phyloP scores from a whole-genome alignment of 92 coral and sea anemone species.

The Pocillopora meandrina region DNA sequence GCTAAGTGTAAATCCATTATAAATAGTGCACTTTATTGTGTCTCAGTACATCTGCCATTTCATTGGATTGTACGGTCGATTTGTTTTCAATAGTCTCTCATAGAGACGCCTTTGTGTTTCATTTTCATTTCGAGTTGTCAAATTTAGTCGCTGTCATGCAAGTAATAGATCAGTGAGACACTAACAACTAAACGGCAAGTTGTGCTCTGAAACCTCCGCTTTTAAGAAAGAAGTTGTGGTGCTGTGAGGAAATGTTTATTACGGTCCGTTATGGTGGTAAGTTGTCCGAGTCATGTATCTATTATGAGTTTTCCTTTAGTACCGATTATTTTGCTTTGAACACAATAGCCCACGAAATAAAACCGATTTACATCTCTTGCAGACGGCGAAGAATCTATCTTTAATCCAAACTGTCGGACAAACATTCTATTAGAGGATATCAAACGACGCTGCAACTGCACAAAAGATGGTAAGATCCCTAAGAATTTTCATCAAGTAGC shows the following conservation, averaged over 20 bases:
- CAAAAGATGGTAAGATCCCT: conserved; percentile 71
- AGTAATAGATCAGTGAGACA: background rate
- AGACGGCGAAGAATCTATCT: conserved; percentile 88
- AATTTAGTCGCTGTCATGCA: background rate
- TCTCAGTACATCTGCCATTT: conserved; percentile 9
- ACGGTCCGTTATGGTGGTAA: conserved; percentile 73
- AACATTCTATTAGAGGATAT: conserved; percentile 83
- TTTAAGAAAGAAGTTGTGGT: background rate
- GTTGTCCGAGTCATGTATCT: background rate
- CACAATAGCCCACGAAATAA: background rate
- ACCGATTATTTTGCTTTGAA: conserved; percentile 11
- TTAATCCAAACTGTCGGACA: conserved; percentile 93
- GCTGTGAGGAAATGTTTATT: conserved; percentile 46
- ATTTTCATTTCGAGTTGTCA: background rate
- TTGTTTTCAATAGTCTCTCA: conserved; percentile 26
- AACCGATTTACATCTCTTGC: background rate
- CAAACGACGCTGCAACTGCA: conserved; percentile 84
- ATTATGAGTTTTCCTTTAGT: background rate
- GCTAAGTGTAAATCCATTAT: conserved; percentile 18
- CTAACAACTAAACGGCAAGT: background rate
- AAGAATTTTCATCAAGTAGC: conserved; percentile 2
- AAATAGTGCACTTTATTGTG: conserved; percentile 32
- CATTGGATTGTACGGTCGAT: conserved; percentile 27
- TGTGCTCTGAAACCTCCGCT: background rate
- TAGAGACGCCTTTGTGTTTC: conserved; percentile 15